These are phyloP conservation scores for Pseudorectes ferrugineus DNA, from an alignment of 2,113 vertebrate genomes.

Conservation along the genomic window DNA sequence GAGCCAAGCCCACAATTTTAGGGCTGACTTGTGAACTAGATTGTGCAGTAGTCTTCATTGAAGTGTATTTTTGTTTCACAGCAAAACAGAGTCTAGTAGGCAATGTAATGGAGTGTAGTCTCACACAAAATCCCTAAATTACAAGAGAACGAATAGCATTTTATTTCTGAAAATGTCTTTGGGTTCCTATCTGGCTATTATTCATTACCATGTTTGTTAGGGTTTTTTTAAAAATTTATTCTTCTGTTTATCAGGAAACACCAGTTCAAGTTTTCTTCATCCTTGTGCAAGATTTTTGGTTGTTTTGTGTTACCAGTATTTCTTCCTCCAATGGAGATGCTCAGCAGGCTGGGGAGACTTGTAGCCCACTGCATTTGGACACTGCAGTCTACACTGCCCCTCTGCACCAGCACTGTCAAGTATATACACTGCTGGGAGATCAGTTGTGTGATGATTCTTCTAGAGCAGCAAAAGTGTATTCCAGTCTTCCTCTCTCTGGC, in stretches of 20 bases:
- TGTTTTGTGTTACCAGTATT: not conserved
- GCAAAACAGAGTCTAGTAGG: not conserved
- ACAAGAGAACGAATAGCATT: not conserved
- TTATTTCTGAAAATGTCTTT: not conserved
- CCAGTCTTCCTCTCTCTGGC: not conserved
- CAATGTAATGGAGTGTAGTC: not conserved
- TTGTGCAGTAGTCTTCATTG: not conserved
- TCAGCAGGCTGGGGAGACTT: not conserved
- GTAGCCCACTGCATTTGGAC: not conserved
- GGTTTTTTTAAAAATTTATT: not conserved
- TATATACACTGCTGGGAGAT: not conserved
- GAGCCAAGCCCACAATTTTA: not conserved
- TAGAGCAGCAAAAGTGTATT: not conserved
- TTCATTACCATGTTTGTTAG: not conserved
- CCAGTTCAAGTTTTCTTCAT: not conserved
- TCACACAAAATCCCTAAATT: not conserved
- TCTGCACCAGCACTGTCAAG: not conserved
- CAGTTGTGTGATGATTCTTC: accelerated
- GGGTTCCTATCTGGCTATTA: not conserved
- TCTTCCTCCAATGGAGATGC: not conserved
- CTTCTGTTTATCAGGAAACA: not conserved
- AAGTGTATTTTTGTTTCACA: not conserved
- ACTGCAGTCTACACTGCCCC: not conserved
- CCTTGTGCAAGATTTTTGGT: not conserved
- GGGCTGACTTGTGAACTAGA: not conserved